Percentiles rank a stretch among this genome's conserved stretches.
Evolutionary conservation across 2,888 invertebrate genomes (phyloP).

Genomic region (Drosophila borborema): DNA sequence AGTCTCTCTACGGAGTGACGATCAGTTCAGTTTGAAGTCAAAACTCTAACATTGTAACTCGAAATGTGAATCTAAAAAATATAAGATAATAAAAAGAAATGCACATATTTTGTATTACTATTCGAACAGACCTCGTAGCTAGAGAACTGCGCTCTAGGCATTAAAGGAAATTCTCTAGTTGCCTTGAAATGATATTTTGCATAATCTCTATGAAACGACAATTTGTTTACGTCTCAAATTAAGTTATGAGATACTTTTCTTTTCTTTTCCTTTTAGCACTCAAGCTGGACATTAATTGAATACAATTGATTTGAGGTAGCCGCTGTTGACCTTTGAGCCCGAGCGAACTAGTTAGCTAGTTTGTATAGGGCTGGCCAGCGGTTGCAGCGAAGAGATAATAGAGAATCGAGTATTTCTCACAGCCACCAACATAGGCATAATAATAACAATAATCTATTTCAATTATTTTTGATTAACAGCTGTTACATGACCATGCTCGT

Average conservation of each 20-base stretch:
- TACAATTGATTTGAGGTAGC: constrained; percentile 9
- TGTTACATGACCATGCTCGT: constrained; percentile 47
- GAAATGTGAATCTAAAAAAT: too few species aligned
- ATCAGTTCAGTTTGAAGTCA: too few species aligned
- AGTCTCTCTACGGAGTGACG: too few species aligned
- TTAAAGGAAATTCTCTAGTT: neutral
- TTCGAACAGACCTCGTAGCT: neutral
- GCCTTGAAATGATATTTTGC: neutral
- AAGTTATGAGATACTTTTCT: neutral
- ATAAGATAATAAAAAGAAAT: too few species aligned
- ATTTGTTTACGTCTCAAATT: constrained; percentile 1
- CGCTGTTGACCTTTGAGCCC: constrained; percentile 2
- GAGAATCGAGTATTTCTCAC: neutral
- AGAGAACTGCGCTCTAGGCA: neutral
- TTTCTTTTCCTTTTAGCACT: neutral
- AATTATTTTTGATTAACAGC: constrained; percentile 32
- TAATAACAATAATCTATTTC: constrained; percentile 9
- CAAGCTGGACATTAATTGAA: neutral
- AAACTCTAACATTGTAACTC: too few species aligned
- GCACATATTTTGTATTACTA: neutral
- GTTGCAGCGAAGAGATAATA: neutral
- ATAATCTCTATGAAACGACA: neutral
- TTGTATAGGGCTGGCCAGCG: neutral
- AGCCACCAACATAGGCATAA: neutral
- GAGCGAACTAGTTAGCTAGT: neutral